A percentile compares a stretch with the other conserved stretches of the same genome.
Evolutionary conservation across 2,888 invertebrate species (phyloP).

Genomic region (Trissolcus brochymenae): DNA sequence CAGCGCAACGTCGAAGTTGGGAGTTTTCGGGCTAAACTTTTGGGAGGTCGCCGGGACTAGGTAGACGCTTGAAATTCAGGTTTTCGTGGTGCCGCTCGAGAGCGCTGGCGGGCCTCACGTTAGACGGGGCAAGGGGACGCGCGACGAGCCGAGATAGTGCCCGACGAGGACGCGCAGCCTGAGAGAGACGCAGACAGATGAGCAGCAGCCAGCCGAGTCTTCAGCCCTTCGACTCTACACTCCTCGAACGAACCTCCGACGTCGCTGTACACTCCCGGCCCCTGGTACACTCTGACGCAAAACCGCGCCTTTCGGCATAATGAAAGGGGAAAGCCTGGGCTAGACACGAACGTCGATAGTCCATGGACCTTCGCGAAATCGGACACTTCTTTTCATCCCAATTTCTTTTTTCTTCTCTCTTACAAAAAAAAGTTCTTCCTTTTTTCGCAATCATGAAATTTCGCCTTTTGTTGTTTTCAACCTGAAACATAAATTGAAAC

Average conservation of each 20-base stretch:
- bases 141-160: slow-evolving; percentile 35
- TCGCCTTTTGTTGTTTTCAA: not conserved
- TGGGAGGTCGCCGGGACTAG: slow-evolving; percentile 64
- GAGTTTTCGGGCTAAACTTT: slow-evolving; percentile 61
- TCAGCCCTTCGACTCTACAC: slow-evolving; percentile 58
- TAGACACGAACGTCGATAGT: slow-evolving; percentile 43
- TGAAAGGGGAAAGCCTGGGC: slow-evolving; percentile 47
- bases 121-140: slow-evolving; percentile 37
- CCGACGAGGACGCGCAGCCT: slow-evolving; percentile 10
- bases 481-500: too few relatives aligned
- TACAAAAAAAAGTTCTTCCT: too few relatives aligned
- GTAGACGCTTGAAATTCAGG: slow-evolving; percentile 69
- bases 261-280: slow-evolving; percentile 49
- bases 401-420: too few relatives aligned
- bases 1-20: slow-evolving; percentile 54
- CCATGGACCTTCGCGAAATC: slow-evolving; percentile 33
- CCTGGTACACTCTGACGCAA: slow-evolving; percentile 38
- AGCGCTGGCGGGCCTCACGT: slow-evolving; percentile 60
- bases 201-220: slow-evolving; percentile 51
- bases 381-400: slow-evolving; percentile 30
- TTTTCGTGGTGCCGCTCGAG: slow-evolving; percentile 64
- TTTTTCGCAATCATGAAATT: not conserved
- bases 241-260: slow-evolving; percentile 54
- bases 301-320: slow-evolving; percentile 30
- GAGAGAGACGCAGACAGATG: slow-evolving; percentile 44